Conservation (phyloP, 2,888 invertebrate genomes). For the Lissocephala sabroskyi region DNA sequence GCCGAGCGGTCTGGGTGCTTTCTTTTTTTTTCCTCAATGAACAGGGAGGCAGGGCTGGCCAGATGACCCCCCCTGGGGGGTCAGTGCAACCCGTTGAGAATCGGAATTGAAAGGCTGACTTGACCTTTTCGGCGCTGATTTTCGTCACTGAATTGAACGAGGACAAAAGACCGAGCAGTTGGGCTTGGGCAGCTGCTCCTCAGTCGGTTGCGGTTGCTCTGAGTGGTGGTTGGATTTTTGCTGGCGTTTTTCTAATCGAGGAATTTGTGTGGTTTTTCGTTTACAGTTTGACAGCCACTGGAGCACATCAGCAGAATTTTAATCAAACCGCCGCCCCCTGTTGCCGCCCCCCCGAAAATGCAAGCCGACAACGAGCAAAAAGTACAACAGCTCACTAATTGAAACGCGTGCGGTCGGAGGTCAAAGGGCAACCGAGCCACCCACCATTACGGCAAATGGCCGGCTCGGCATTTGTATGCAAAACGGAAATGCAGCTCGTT, state of each 20-base stretch:
- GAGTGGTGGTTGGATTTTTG: not conserved
- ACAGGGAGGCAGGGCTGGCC: slow-evolving; percentile 2
- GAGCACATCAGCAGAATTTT: slow-evolving; percentile 31
- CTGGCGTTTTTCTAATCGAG: not conserved
- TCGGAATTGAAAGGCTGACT: slow-evolving; percentile 16
- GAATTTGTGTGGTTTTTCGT: slow-evolving; percentile 1
- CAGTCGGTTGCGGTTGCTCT: too few species aligned
- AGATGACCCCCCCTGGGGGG: too few species aligned
- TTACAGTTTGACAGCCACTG: slow-evolving; percentile 5
- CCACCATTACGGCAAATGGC: slow-evolving; percentile 31
- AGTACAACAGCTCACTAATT: slow-evolving; percentile 43
- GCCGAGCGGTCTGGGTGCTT: slow-evolving; percentile 15
- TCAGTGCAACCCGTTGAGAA: not conserved
- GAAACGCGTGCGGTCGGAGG: slow-evolving; percentile 15
- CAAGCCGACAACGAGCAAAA: slow-evolving; percentile 20
- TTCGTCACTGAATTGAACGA: too few species aligned
- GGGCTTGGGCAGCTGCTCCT: too few species aligned
- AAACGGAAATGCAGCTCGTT: slow-evolving; percentile 31
- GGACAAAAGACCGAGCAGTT: too few species aligned
- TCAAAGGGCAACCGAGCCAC: slow-evolving; percentile 7
- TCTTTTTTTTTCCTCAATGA: too few species aligned
- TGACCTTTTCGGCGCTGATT: slow-evolving; percentile 22
- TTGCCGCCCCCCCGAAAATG: slow-evolving; percentile 14
- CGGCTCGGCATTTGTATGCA: slow-evolving; percentile 49
- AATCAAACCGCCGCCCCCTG: too few species aligned